phyloP scores from a whole-genome alignment of 2,888 invertebrate species.

The Cosmorhoe ocellata region DNA sequence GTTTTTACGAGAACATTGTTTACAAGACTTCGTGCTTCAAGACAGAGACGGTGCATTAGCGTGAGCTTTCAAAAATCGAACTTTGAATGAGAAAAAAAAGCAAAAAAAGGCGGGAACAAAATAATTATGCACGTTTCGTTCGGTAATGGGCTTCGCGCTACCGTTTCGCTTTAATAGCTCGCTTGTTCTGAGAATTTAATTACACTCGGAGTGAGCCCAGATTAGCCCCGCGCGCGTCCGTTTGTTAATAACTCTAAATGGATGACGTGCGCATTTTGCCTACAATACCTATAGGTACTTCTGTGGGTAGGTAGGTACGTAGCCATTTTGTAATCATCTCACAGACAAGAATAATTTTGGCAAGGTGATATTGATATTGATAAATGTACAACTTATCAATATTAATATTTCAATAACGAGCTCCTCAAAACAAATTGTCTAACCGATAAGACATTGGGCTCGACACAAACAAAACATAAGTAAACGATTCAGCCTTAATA shows the following conservation, averaged over 20 bases:
- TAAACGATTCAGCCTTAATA: conserved; percentile 72
- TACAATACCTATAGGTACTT: conserved; percentile 32
- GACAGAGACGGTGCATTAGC: conserved; percentile 74
- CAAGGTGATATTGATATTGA: conserved; percentile 46
- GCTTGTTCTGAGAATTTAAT: conserved; percentile 82
- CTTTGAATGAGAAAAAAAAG: conserved; percentile 64
- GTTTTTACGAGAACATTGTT: conserved; percentile 80
- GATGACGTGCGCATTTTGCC: conserved; percentile 61
- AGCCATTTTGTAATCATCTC: conserved; percentile 44
- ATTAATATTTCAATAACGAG: conserved; percentile 79
- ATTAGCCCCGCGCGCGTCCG: conserved; percentile 74
- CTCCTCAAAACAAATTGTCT: conserved; percentile 79
- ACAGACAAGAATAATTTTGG: conserved; percentile 36
- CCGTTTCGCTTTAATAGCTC: conserved; percentile 80
- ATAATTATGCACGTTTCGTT: conserved; percentile 82
- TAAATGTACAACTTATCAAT: conserved; percentile 57
- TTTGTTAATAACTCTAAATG: conserved; percentile 79
- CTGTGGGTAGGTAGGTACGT: too few species aligned
- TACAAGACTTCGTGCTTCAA: conserved; percentile 72
- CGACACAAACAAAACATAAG: conserved; percentile 70
- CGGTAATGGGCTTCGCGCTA: conserved; percentile 80
- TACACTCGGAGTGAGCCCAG: conserved; percentile 70
- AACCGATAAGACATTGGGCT: conserved; percentile 73
- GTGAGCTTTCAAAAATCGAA: conserved; percentile 74
- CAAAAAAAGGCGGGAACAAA: conserved; percentile 75